Evolutionary conservation across 2,113 vertebrate species (phyloP).

Genomic region (Puffinus mauretanicus): DNA sequence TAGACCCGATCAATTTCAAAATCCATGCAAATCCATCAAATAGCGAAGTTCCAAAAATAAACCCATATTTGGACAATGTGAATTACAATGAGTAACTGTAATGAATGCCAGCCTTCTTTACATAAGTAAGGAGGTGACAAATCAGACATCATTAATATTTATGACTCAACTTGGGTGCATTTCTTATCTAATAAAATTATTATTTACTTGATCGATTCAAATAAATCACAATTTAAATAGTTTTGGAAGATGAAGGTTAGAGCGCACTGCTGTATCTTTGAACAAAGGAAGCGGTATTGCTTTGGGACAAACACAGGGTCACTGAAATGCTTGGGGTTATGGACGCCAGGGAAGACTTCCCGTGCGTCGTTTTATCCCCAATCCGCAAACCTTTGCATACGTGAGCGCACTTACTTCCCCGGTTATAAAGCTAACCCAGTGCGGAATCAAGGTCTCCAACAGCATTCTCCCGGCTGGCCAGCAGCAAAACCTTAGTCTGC

Average conservation of each 20-base stretch:
- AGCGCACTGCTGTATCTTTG: not conserved
- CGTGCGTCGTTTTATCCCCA: not conserved
- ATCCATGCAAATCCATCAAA: not conserved
- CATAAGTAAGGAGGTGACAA: not conserved
- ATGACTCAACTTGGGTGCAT: not conserved
- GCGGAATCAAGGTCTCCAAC: not conserved
- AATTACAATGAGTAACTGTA: not conserved
- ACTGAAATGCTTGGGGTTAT: not conserved
- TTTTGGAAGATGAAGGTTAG: not conserved
- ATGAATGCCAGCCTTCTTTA: not conserved
- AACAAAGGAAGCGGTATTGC: not conserved
- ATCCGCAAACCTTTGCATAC: not conserved
- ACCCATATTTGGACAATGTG: slow-evolving; percentile 28
- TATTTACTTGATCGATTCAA: not conserved
- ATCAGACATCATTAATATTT: not conserved
- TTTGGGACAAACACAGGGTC: not conserved
- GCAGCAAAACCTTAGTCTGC: not conserved
- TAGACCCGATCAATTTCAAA: not conserved
- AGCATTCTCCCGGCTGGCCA: not conserved
- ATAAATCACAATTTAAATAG: not conserved
- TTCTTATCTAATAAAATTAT: not conserved
- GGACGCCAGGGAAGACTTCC: not conserved
- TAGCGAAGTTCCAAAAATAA: not conserved
- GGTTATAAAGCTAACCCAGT: not conserved
- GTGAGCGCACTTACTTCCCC: not conserved